Evolutionary conservation across 2,797 vertebrate genomes (phyloP).

Genomic region (Philypnodon macrostomus): DNA sequence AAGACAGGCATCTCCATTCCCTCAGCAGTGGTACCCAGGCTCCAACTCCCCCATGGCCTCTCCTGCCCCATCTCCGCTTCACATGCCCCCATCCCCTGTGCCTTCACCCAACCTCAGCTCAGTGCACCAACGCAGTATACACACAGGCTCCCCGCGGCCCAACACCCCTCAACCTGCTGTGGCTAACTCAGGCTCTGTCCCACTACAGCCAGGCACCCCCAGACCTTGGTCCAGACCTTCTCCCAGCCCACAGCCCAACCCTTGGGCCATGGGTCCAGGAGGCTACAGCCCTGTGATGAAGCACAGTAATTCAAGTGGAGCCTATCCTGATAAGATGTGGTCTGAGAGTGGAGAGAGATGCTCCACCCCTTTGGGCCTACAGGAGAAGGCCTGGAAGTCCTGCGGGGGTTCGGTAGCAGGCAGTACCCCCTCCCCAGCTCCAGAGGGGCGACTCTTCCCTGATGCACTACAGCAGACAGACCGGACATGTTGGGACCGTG

Average conservation of each 20-base stretch:
- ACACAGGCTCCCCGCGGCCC: slow-evolving; percentile 38
- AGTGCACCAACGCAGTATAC: slow-evolving; percentile 13
- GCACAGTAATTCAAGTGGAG: slow-evolving; percentile 71
- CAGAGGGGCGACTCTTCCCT: slow-evolving; percentile 83
- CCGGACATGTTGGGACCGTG: slow-evolving; percentile 82
- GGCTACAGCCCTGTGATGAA: slow-evolving; percentile 71
- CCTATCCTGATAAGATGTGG: slow-evolving; percentile 85
- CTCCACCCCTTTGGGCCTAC: slow-evolving; percentile 77
- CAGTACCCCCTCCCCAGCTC: slow-evolving; percentile 74
- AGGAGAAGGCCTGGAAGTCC: slow-evolving; percentile 88
- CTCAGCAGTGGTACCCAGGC: slow-evolving; percentile 81
- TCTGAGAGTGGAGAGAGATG: slow-evolving; percentile 83
- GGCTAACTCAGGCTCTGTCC: slow-evolving; percentile 19
- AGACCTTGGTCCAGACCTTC: slow-evolving; percentile 71
- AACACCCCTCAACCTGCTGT: slow-evolving; percentile 22
- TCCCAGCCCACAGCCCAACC: slow-evolving; percentile 78
- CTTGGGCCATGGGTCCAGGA: slow-evolving; percentile 76
- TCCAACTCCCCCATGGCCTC: slow-evolving; percentile 65
- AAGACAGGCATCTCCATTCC: slow-evolving; percentile 62
- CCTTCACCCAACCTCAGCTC: slow-evolving; percentile 63
- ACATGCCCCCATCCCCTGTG: slow-evolving; percentile 59
- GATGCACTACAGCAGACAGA: slow-evolving; percentile 78
- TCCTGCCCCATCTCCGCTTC: slow-evolving; percentile 62
- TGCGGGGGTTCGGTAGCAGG: slow-evolving; percentile 77
- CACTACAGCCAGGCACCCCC: slow-evolving; percentile 57